Conservation (phyloP, 1,140 invertebrate genomes). For the Bombus fervidus region DNA sequence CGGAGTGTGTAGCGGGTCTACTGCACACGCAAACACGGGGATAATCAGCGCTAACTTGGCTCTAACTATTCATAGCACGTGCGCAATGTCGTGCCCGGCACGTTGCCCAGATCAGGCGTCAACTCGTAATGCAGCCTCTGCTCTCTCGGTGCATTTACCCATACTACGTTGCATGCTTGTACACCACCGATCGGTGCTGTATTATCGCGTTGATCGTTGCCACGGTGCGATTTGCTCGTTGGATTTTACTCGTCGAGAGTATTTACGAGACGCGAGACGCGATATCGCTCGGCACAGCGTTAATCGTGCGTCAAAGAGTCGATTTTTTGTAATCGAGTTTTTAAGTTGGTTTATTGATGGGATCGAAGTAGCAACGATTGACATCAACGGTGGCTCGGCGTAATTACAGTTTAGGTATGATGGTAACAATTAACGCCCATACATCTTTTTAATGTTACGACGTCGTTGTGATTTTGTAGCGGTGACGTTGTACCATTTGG, state of each 20-base stretch:
- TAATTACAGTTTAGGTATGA: too few species aligned
- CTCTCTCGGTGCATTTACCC: neutral
- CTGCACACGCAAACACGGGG: constrained; percentile 62
- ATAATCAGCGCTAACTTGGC: constrained; percentile 72
- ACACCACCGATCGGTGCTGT: constrained; percentile 2
- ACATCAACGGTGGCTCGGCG: too few species aligned
- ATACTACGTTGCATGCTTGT: constrained; percentile 19
- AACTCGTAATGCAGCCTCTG: constrained; percentile 54
- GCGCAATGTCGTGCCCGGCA: constrained; percentile 71
- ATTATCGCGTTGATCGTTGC: constrained; percentile 16
- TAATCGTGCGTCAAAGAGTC: neutral
- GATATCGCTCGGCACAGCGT: too few species aligned
- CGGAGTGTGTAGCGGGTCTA: constrained; percentile 1
- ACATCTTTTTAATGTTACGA: too few species aligned
- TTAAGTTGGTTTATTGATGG: too few species aligned
- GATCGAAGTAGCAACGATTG: too few species aligned
- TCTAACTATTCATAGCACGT: constrained; percentile 75
- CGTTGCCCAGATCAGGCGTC: constrained; percentile 66
- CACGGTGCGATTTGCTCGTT: constrained; percentile 1
- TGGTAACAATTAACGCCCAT: too few species aligned
- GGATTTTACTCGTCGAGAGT: neutral
- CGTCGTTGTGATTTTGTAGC: too few species aligned
- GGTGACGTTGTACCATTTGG: too few species aligned
- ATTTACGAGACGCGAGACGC: neutral
- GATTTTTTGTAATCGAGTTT: too few species aligned